Evolutionary conservation across 1,140 invertebrate species (phyloP).

Genomic region (Drosophila subobscura): DNA sequence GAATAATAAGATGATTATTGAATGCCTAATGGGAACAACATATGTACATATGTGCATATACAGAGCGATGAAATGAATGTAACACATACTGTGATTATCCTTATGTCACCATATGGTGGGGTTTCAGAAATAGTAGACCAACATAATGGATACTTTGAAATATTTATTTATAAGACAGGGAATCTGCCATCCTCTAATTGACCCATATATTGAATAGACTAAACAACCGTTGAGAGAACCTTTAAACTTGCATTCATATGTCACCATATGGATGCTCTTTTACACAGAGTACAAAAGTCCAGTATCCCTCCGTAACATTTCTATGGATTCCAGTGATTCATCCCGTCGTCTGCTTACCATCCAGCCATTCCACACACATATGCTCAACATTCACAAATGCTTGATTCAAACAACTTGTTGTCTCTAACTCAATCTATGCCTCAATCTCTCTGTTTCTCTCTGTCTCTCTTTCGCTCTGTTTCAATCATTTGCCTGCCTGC

Average conservation of each 20-base stretch:
- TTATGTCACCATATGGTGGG: neutral
- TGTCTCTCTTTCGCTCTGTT: neutral
- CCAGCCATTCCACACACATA: slow-evolving; percentile 9
- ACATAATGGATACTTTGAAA: too few species aligned
- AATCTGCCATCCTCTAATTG: too few species aligned
- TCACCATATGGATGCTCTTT: slow-evolving; percentile 23
- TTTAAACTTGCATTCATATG: slow-evolving; percentile 33
- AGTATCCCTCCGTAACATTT: slow-evolving; percentile 25
- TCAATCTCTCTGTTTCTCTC: slow-evolving; percentile 9
- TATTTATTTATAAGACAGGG: too few species aligned
- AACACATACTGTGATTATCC: too few species aligned
- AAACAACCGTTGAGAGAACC: neutral
- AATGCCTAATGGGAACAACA: too few species aligned
- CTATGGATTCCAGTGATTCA: slow-evolving; percentile 43
- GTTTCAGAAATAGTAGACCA: too few species aligned
- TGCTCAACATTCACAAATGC: slow-evolving; percentile 35
- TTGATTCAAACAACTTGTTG: slow-evolving; percentile 21
- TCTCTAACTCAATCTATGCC: neutral
- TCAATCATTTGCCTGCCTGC: slow-evolving; percentile 45
- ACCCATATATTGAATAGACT: too few species aligned
- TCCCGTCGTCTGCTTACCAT: slow-evolving; percentile 44
- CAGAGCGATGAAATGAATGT: neutral
- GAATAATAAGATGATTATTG: too few species aligned
- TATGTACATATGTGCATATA: too few species aligned
- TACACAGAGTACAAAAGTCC: slow-evolving; percentile 6